phyloP scores from a whole-genome alignment of 2,888 invertebrate species.

The Lypha dubia region DNA sequence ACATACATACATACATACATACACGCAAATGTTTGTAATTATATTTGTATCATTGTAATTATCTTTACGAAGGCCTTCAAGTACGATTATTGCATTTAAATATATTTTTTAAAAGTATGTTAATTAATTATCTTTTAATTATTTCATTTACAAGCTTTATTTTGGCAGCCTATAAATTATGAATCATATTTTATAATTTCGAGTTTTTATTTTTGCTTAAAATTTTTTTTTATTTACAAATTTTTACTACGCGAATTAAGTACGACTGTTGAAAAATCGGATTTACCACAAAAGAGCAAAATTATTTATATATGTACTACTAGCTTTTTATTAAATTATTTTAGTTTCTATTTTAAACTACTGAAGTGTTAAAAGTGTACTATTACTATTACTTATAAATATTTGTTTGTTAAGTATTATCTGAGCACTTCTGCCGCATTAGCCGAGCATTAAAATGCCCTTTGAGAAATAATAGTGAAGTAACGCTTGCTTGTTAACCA shows the following conservation, averaged over 20 bases:
- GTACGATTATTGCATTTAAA: neutral
- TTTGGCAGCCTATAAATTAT: slow-evolving; percentile 11
- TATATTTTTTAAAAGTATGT: neutral
- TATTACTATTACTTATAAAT: too few species aligned
- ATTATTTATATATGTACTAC: neutral
- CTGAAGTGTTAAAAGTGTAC: too few species aligned
- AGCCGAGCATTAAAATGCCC: too few species aligned
- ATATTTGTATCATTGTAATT: neutral
- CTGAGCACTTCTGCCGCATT: too few species aligned
- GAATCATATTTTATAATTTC: slow-evolving; percentile 21
- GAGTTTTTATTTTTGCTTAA: neutral
- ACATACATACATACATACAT: neutral
- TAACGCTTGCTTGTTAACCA: too few species aligned
- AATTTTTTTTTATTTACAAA: slow-evolving; percentile 6
- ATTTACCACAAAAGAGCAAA: too few species aligned
- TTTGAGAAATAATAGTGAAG: too few species aligned
- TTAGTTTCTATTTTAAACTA: too few species aligned
- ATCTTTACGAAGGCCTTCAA: slow-evolving; percentile 1
- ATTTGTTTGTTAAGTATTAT: too few species aligned
- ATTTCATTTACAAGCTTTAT: slow-evolving; percentile 18
- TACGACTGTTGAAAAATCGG: neutral
- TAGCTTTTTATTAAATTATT: too few species aligned
- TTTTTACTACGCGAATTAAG: neutral
- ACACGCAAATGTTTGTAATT: too few species aligned
- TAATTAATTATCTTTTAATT: slow-evolving; percentile 13